Conservation (phyloP, 2,113 vertebrate species). For the Calonectris borealis region DNA sequence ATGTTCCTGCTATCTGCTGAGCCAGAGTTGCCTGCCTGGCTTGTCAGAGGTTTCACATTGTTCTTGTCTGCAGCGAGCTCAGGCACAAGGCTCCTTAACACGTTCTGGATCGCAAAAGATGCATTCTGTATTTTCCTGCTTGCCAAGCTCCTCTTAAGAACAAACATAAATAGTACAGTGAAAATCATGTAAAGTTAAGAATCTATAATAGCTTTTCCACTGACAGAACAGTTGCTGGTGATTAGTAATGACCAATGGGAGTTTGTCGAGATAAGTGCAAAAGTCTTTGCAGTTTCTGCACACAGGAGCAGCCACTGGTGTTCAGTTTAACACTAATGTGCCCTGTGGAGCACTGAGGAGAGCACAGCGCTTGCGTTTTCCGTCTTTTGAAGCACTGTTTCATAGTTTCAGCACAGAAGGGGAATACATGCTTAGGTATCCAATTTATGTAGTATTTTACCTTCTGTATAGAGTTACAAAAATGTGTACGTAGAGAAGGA, state of each 20-base stretch:
- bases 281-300: background rate
- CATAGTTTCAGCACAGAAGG: background rate
- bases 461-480: background rate
- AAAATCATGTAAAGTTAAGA: background rate
- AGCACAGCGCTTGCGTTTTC: rapidly evolving
- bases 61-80: background rate
- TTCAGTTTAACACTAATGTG: background rate
- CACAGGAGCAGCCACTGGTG: background rate
- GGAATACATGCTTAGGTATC: background rate
- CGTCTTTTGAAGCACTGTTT: background rate
- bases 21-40: background rate
- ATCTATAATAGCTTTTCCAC: background rate
- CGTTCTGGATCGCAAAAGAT: rapidly evolving
- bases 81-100: background rate
- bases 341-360: background rate
- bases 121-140: background rate
- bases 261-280: background rate
- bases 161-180: background rate
- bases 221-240: background rate
- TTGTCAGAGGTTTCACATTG: background rate
- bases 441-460: background rate
- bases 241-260: background rate
- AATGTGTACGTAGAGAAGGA: rapidly evolving
- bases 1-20: background rate
- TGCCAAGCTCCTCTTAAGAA: background rate